Base-by-base conservation (phyloP, 2,797 vertebrate species). In the Balearica regulorum region DNA sequence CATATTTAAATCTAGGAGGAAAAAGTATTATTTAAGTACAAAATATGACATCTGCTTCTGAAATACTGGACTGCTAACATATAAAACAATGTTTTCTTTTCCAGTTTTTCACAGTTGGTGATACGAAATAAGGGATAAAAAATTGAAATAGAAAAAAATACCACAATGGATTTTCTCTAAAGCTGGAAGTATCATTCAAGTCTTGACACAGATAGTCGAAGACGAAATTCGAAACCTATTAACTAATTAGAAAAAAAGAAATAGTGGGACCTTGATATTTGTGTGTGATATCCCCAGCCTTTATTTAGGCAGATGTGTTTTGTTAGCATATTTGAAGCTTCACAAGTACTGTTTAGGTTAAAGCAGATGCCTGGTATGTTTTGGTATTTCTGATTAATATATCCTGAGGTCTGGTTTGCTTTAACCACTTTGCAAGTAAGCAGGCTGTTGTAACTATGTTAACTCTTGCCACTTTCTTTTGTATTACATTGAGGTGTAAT, bases 321-420 rank as follows among this genome's bases (percentile, higher is more conserved):
- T 87, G 53, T 88, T 77, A 64, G 65, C 55, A 3, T 91, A 85
- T 83, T 94, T 83, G 70, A 96, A 96, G 66, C 60, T 81, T 69
- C 72, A 48, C 43, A 51, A 78, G 7, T 93, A 87, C 39, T 72
- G 39, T 87, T 97, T 89, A 83, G 33, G 55, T 93, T 90, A 61
- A 60, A 94, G 68, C 37, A 79, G 35, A 73, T 87, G 61, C n/a
- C 51, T 95, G 37, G 18, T 88, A 82, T 64, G 83, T 87, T 48
- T 82, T 87, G 48, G 37, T 81, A 76, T 95, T 93, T 95, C 66
- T 92, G 55, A 94, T 82, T 88, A 68, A 78, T 87, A 29, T 48
- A 54, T 76, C 31, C 51, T 60, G 71, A 96, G 64, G 65, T 94
- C 54, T 96, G 77, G 39, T 78, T 92, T 92, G 60, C 77, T 94